Evolutionary conservation across 35 echinoderm and acorn worm genomes (phyloP), one percentile per base, ranked within the genome.

Genomic region (Lytechinus pictus): DNA sequence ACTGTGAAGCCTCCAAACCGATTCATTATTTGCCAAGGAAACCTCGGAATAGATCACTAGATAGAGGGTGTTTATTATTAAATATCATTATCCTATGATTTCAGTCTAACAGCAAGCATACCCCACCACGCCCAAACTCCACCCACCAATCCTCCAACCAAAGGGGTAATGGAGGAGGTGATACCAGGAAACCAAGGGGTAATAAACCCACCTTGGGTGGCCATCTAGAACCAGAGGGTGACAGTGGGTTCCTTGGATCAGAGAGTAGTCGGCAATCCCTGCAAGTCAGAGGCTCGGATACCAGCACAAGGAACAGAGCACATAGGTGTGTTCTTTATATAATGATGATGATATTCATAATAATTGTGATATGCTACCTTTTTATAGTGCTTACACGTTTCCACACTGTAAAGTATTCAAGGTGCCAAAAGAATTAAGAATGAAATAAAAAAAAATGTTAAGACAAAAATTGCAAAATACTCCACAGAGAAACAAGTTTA

Each of bases 181-280:
- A 86, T 53, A 16, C 10, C 28, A 55, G 79, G 27, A 28, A 89
- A 28, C 79, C 58, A 86, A 96, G 28, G n/a, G 86, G 92, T 52
- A 87, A 16, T 7, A 71, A 79, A 61, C 53, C 4, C 72, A 28
- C 95, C 27, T 61, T 8, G 6, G 54, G 66, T 12, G 19, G 24
- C 0, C 95, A 87, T 28, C 54, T 66, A 11, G 96, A 97, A 9
- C 89, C 94, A 10, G 97, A 97, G 13, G 94, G 71, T 0, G 97
- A 97, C 92, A 97, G 97, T 87, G 97, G 97, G 16, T 97, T 97
- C 92, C 60, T 97, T 71, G 97, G 97, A 24, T 97, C 97, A 9
- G 97, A 97, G 94, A 96, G 97, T 86, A 97, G 97, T 52, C 86
- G 97, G 54, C 95, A 97, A 44, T 96, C 95, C 51, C 94, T 96